Conservation (phyloP, 1,140 invertebrate species). For the Drosophila biarmipes region DNA sequence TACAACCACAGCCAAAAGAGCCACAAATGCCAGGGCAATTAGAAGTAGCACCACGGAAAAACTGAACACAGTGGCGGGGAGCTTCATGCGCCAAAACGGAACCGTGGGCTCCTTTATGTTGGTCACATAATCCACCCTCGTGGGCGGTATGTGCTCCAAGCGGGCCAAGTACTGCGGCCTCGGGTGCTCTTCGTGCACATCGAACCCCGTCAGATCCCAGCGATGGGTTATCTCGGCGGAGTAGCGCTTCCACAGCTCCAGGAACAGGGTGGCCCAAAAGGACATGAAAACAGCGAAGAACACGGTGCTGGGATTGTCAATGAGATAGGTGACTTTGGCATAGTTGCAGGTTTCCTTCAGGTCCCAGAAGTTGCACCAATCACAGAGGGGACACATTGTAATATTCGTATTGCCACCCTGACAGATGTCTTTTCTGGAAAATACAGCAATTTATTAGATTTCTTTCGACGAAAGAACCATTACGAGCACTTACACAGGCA, state of each 20-base stretch:
- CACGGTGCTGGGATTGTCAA: conserved; percentile 97
- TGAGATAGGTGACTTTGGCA: conserved; percentile 95
- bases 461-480: neutral
- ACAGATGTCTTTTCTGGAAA: conserved; percentile 92
- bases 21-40: conserved; percentile 92
- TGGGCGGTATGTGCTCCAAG: conserved; percentile 89
- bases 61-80: conserved; percentile 93
- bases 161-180: conserved; percentile 92
- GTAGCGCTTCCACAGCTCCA: conserved; percentile 98
- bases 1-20: conserved; percentile 95
- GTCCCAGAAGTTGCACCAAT: conserved; percentile 95
- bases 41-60: conserved; percentile 93
- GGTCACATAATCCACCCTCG: conserved; percentile 88
- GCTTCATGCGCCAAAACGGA: conserved; percentile 94
- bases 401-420: conserved; percentile 85
- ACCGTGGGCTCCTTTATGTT: conserved; percentile 92
- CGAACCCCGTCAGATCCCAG: conserved; percentile 95
- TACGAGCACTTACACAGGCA: conserved; percentile 87
- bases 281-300: conserved; percentile 99
- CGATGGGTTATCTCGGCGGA: conserved; percentile 95
- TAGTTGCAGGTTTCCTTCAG: conserved; percentile 94
- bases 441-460: neutral
- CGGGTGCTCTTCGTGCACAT: conserved; percentile 94
- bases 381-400: conserved; percentile 94
- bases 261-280: conserved; percentile 95